These are phyloP conservation scores for Pristionchus maxplancki DNA, from an alignment of 2,888 invertebrate species.

Conservation along the genomic window DNA sequence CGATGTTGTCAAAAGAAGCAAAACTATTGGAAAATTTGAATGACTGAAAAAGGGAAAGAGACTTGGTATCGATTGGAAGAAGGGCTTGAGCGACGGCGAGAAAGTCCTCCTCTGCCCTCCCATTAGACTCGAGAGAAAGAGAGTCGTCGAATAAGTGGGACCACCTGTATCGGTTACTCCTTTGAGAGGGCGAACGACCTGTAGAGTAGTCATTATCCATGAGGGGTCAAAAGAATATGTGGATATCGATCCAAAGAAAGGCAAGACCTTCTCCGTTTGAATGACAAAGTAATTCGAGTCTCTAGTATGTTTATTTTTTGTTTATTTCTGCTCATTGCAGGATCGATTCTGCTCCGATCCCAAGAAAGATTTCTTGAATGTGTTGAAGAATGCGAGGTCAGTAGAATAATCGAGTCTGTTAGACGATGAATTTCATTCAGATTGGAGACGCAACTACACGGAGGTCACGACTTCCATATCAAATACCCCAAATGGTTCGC, in stretches of 20 bases:
- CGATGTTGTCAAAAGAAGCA: neutral
- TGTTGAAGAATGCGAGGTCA: constrained; percentile 67
- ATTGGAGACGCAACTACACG: constrained; percentile 74
- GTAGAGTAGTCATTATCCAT: neutral
- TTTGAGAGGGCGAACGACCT: neutral
- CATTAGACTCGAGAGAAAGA: neutral
- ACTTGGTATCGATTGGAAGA: neutral
- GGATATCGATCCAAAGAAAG: neutral
- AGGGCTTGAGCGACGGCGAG: neutral
- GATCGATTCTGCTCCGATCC: constrained; percentile 73
- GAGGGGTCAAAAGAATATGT: neutral
- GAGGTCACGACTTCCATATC: constrained; percentile 75
- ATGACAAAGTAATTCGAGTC: too few species aligned
- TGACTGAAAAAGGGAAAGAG: neutral
- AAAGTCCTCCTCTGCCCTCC: neutral
- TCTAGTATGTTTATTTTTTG: neutral
- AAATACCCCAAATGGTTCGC: constrained; percentile 76
- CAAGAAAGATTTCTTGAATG: constrained; percentile 62
- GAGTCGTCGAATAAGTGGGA: neutral
- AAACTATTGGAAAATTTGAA: neutral
- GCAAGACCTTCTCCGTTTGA: too few species aligned
- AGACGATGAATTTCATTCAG: constrained; percentile 56
- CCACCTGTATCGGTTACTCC: neutral
- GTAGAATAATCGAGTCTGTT: neutral
- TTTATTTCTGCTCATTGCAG: neutral